Conservation (phyloP, 1,140 invertebrate species). For the Ceratosolen fusciceps region DNA sequence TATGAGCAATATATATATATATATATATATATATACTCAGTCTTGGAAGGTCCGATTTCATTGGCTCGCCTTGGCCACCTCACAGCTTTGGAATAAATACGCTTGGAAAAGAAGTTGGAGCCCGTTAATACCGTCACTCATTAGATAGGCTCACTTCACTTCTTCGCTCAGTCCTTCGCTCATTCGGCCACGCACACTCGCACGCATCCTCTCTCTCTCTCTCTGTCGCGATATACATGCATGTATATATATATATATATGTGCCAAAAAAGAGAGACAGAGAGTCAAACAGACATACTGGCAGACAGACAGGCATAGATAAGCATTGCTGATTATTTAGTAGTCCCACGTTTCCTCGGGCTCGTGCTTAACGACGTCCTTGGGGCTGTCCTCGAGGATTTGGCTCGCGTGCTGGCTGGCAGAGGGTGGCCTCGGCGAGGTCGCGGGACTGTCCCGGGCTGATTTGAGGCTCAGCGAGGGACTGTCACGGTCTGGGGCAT, state of each 20-base stretch:
- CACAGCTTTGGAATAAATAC: conserved; percentile 50
- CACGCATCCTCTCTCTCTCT: conserved; percentile 7
- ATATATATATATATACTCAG: too few relatives aligned
- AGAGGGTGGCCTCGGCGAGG: conserved; percentile 59
- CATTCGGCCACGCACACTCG: conserved; percentile 31
- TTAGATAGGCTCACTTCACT: conserved; percentile 20
- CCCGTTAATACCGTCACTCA: conserved; percentile 9
- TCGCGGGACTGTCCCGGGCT: conserved; percentile 63
- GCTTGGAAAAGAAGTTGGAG: conserved; percentile 42
- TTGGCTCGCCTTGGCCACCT: conserved; percentile 50
- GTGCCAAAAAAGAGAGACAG: too few relatives aligned
- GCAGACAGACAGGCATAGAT: too few relatives aligned
- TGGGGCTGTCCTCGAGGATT: conserved; percentile 63
- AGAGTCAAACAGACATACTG: too few relatives aligned
- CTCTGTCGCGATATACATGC: conserved; percentile 8
- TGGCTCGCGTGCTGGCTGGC: conserved; percentile 56
- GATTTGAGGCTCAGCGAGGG: conserved; percentile 66
- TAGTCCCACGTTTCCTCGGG: conserved; percentile 70
- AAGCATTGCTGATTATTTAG: conserved; percentile 45
- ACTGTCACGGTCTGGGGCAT: conserved; percentile 64
- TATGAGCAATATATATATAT: too few relatives aligned
- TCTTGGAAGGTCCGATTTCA: conserved; percentile 49
- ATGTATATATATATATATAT: too few relatives aligned
- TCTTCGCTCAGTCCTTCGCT: neutral
- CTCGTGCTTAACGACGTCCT: conserved; percentile 67